A percentile compares a stretch with the other conserved stretches of the same genome.
phyloP scores from a whole-genome alignment of 1,140 invertebrate genomes.

The Littorina saxatilis region DNA sequence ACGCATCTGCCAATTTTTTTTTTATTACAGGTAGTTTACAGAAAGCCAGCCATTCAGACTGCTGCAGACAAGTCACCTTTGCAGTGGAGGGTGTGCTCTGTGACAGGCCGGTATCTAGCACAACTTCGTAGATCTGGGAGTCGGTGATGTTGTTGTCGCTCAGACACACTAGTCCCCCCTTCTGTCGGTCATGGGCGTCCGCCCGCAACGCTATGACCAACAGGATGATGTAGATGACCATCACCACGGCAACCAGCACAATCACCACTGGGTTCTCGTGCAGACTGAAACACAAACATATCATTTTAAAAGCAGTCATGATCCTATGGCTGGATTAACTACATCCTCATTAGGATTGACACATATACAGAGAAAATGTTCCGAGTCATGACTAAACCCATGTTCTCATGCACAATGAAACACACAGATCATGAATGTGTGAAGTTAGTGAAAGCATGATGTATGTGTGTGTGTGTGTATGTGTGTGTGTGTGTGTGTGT shows the following conservation, averaged over 20 bases:
- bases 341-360: neutral
- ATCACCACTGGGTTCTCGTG: conserved; percentile 69
- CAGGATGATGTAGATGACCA: conserved; percentile 75
- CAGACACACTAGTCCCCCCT: conserved; percentile 68
- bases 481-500: too few relatives aligned
- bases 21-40: too few relatives aligned
- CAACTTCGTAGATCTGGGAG: conserved; percentile 72
- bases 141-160: conserved; percentile 71
- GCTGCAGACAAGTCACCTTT: too few relatives aligned
- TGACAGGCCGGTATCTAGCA: conserved; percentile 74
- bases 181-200: conserved; percentile 75
- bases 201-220: conserved; percentile 73
- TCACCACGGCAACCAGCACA: conserved; percentile 73
- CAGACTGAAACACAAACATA: conserved; percentile 52
- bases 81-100: conserved; percentile 72
- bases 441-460: too few relatives aligned
- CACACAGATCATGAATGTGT: too few relatives aligned
- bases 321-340: neutral
- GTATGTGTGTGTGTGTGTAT: too few relatives aligned
- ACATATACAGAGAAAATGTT: too few relatives aligned
- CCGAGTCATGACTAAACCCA: neutral
- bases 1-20: too few relatives aligned
- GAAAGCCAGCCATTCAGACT: too few relatives aligned
- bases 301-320: neutral
- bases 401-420: neutral